Conservation (phyloP, 2,888 invertebrate genomes). For the Torymus auratus region DNA sequence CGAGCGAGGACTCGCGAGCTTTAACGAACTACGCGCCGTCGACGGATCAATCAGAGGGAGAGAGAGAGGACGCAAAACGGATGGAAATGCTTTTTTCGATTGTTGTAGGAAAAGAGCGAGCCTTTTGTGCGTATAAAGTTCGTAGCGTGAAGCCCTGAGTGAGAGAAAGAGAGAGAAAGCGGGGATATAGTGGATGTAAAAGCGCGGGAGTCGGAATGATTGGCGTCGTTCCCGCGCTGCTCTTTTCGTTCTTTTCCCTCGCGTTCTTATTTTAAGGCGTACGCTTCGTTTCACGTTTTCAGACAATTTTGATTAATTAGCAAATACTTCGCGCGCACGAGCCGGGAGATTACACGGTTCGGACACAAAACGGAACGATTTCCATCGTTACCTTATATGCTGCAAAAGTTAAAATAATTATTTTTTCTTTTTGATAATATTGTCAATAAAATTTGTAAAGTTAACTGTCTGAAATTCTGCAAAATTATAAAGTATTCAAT, state of each 20-base stretch:
- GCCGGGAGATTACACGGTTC: too few relatives aligned
- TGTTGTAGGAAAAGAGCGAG: background rate
- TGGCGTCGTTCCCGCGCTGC: background rate
- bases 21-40: conserved; percentile 37
- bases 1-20: background rate
- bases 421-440: too few relatives aligned
- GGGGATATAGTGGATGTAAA: background rate
- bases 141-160: too few relatives aligned
- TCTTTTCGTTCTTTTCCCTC: background rate
- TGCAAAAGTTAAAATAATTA: too few relatives aligned
- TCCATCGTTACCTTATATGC: too few relatives aligned
- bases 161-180: conserved; percentile 8
- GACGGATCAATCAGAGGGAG: conserved; percentile 33
- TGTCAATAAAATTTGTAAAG: too few relatives aligned
- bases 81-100: conserved; percentile 4
- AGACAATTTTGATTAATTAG: conserved; percentile 24
- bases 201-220: background rate
- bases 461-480: too few relatives aligned
- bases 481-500: too few relatives aligned
- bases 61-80: background rate
- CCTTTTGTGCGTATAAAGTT: too few relatives aligned
- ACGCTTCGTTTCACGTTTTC: conserved; percentile 29
- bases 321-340: background rate
- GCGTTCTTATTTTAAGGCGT: conserved; percentile 1
- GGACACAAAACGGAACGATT: too few relatives aligned